Conservation (phyloP, 2,113 vertebrate species). For the Psilopsiagon aurifrons region DNA sequence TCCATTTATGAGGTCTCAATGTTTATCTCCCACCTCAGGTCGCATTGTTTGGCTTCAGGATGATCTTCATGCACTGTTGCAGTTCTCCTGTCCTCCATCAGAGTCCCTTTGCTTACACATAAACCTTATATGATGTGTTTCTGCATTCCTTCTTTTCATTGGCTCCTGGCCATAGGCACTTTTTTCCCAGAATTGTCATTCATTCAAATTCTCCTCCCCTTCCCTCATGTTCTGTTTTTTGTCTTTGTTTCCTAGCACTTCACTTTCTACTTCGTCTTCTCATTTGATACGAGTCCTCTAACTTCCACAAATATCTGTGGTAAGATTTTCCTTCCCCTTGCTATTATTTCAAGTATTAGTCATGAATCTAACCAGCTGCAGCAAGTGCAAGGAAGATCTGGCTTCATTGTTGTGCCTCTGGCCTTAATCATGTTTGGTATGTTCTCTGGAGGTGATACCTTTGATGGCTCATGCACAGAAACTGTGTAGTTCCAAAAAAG, state of each 20-base stretch:
- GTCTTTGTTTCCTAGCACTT: background rate
- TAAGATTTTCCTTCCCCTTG: background rate
- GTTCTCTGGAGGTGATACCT: background rate
- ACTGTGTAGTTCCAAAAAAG: background rate
- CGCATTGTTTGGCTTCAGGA: background rate
- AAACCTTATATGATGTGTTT: accelerated
- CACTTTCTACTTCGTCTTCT: background rate
- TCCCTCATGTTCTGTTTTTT: background rate
- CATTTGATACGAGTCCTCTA: background rate
- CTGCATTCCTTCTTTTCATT: background rate
- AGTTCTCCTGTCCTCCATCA: background rate
- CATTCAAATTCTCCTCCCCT: background rate
- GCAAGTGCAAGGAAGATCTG: background rate
- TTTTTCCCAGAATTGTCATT: background rate
- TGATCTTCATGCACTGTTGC: background rate
- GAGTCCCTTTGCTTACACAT: background rate
- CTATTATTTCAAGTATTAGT: background rate
- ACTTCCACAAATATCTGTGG: background rate
- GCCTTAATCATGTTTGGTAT: background rate
- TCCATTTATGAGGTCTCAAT: background rate
- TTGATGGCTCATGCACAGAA: background rate
- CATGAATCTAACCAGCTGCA: background rate
- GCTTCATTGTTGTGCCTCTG: background rate
- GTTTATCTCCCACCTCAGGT: background rate
- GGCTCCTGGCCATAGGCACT: background rate